Evolutionary conservation across 2,888 invertebrate species (phyloP).

Genomic region (Mylabris sibirica): DNA sequence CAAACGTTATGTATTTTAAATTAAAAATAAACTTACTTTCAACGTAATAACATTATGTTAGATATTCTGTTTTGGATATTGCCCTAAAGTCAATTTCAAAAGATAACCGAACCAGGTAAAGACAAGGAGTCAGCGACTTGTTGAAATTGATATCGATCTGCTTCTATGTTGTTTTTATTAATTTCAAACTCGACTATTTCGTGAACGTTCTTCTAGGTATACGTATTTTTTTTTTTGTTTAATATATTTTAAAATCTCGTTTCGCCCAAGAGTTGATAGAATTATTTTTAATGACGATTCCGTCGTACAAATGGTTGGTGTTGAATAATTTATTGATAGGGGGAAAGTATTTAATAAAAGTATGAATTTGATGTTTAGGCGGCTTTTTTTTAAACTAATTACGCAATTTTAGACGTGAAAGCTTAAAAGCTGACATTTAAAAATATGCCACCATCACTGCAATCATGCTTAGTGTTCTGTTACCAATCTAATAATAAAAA

Average conservation of each 20-base stretch:
- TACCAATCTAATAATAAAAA: slow-evolving; percentile 32
- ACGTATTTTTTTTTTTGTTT: not conserved
- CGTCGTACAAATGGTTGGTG: slow-evolving; percentile 17
- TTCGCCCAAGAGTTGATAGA: not conserved
- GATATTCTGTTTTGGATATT: slow-evolving; percentile 35
- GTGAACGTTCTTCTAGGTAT: not conserved
- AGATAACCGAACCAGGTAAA: slow-evolving; percentile 33
- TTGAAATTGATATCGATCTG: slow-evolving; percentile 35
- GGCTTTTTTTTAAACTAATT: slow-evolving; percentile 29
- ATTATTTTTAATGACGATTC: slow-evolving; percentile 5
- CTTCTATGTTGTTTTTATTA: slow-evolving; percentile 29
- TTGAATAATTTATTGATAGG: slow-evolving; percentile 30
- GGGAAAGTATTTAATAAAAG: slow-evolving; percentile 32
- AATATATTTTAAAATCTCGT: not conserved
- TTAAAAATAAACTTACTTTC: slow-evolving; percentile 37
- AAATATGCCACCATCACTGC: slow-evolving; percentile 22
- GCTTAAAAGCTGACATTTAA: slow-evolving; percentile 33
- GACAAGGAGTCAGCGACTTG: slow-evolving; percentile 29
- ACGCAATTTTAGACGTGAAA: slow-evolving; percentile 31
- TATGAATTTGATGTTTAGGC: slow-evolving; percentile 21
- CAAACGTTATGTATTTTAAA: slow-evolving; percentile 29
- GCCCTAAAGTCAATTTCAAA: slow-evolving; percentile 34
- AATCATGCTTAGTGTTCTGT: slow-evolving; percentile 28
- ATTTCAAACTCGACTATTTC: slow-evolving; percentile 10
- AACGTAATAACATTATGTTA: slow-evolving; percentile 33